Evolutionary conservation across 2,113 vertebrate genomes (phyloP).

Genomic region (Phaethornis superciliosus): DNA sequence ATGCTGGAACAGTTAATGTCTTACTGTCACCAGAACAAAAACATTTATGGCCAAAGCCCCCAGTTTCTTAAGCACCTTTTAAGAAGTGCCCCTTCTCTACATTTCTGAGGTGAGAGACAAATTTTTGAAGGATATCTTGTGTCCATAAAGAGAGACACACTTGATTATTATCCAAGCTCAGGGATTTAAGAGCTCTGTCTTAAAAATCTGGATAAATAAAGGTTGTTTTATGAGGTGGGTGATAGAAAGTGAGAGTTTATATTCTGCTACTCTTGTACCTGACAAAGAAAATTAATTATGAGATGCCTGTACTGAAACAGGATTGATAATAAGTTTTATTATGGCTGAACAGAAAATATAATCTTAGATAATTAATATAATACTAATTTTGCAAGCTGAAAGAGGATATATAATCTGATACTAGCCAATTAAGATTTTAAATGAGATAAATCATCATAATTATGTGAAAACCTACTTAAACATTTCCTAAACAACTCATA

Average conservation of each 20-base stretch:
- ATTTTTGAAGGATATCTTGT: background rate
- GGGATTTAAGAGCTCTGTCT: background rate
- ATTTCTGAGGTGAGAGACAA: background rate
- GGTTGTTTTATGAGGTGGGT: background rate
- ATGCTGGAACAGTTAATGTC: background rate
- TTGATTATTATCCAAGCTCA: background rate
- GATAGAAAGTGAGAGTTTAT: background rate
- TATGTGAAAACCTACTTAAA: background rate
- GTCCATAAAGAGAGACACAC: background rate
- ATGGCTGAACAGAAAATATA: background rate
- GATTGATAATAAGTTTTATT: background rate
- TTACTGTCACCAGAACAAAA: background rate
- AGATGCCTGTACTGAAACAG: background rate
- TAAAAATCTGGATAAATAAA: background rate
- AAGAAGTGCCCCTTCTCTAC: background rate
- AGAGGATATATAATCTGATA: background rate
- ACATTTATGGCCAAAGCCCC: fast-evolving
- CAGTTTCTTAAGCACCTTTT: background rate
- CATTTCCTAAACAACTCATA: background rate
- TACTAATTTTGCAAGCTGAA: background rate
- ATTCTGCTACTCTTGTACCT: background rate
- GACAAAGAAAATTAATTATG: background rate
- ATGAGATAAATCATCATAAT: background rate
- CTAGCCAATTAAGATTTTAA: background rate
- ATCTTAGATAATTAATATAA: background rate